Conservation (phyloP, 1,140 invertebrate species). For the Drosophila ohnishii region DNA sequence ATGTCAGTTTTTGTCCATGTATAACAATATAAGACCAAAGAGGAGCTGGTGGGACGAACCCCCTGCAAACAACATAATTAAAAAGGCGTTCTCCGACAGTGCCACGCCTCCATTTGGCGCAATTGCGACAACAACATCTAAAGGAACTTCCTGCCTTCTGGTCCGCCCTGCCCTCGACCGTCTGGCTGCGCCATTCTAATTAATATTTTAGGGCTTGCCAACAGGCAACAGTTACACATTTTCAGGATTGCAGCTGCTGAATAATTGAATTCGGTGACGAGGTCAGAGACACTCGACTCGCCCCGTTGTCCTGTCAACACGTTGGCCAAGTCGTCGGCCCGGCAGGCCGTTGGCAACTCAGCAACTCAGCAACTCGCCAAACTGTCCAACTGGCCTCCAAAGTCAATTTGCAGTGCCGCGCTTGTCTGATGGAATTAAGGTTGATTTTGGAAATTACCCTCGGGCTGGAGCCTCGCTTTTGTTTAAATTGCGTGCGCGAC, state of each 20-base stretch:
- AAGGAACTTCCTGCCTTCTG: constrained; percentile 15
- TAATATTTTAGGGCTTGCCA: constrained; percentile 68
- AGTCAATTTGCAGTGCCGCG: constrained; percentile 50
- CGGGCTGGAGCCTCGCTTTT: background rate
- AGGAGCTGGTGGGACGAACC: background rate
- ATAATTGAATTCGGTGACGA: constrained; percentile 66
- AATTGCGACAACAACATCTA: constrained; percentile 41
- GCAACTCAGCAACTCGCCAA: constrained; percentile 14
- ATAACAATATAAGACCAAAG: background rate
- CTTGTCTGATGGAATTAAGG: constrained; percentile 51
- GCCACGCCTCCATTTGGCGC: constrained; percentile 40
- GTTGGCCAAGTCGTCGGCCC: constrained; percentile 18
- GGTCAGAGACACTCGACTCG: constrained; percentile 41
- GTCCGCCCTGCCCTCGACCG: background rate
- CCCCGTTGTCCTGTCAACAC: constrained; percentile 34
- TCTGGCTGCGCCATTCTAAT: constrained; percentile 66
- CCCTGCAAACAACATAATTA: constrained; percentile 54
- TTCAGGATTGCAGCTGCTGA: constrained; percentile 64
- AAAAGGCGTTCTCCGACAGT: constrained; percentile 39
- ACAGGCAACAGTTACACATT: constrained; percentile 57
- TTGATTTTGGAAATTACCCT: constrained; percentile 46
- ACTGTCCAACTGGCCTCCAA: constrained; percentile 32
- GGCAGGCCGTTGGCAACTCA: background rate
- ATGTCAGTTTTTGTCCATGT: background rate
- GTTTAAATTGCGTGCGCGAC: constrained; percentile 9